Base-by-base conservation (phyloP, 2,888 invertebrate genomes). In the Mystacides longicornis region DNA sequence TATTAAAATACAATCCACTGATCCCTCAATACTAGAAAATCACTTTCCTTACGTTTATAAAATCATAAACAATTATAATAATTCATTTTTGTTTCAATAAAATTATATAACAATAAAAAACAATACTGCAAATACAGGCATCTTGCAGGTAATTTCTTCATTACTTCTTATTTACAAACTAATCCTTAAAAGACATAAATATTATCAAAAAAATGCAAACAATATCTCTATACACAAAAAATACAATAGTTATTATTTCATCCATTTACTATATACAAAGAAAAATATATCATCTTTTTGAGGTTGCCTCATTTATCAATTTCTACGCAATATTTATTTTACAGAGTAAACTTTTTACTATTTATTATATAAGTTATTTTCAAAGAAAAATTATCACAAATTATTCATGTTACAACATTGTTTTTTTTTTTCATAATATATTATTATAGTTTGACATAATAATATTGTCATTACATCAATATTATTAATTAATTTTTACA, bases 61-160 rank as follows among this genome's bases (percentile, higher is more conserved):
- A 27, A 27, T 27, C 27, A 37, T 37, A 37, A 37, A 37, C 37
- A 37, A 37, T 37, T n/a, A 37, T 37, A n/a, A n/a, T n/a, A n/a
- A n/a, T n/a, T n/a, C n/a, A n/a, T 14, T 14, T 37, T 16, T 37
- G 3, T 27, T 37, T 37, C 37, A 37, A 37, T 37, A 37, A 37
- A 37, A 37, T 37, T 37, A 37, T 16, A 14, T 37, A 37, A 37
- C 37, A 37, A 37, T 37, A 7, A 37, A 37, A 37, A 37, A 37
- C 37, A 37, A 37, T 7, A 37, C 37, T 14, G 37, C 37, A 37
- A 7, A 27, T 7, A 27, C 4, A 37, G n/a, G 16, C 37, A 37
- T 7, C 16, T 16, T 37, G 37, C 4, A 3, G 37, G 4, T 16
- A 37, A 37, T 37, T 4, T 3, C 14, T 4, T 14, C 3, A 37